These are phyloP conservation scores for Steinernema feltiae DNA, from an alignment of 1,140 invertebrate species.

Conservation along the genomic window DNA sequence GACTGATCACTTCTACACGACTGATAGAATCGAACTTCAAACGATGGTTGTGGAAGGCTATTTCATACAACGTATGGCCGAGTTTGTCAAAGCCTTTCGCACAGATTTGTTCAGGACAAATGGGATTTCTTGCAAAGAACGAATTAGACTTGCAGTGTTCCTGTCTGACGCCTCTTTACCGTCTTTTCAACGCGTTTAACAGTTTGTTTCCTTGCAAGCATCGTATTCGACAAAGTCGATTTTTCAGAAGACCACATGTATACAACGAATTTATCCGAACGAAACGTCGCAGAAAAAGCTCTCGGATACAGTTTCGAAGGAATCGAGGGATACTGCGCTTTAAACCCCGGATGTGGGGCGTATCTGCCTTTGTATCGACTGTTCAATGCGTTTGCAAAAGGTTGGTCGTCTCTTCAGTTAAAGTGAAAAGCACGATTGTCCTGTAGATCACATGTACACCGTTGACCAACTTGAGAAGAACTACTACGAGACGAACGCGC, in stretches of 20 bases:
- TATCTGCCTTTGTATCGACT: constrained; percentile 51
- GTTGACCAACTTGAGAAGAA: constrained; percentile 41
- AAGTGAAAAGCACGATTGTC: not conserved
- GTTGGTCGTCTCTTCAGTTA: constrained; percentile 29
- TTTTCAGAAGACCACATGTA: constrained; percentile 49
- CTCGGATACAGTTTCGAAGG: constrained; percentile 45
- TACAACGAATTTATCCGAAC: constrained; percentile 42
- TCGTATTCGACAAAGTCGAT: too few relatives aligned
- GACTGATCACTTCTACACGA: constrained; percentile 50
- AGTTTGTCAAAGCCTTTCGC: not conserved
- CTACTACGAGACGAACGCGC: constrained; percentile 44
- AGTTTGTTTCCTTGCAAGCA: constrained; percentile 14
- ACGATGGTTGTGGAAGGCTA: constrained; percentile 41
- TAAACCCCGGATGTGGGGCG: constrained; percentile 49
- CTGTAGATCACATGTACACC: constrained; percentile 46
- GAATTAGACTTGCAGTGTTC: constrained; percentile 38
- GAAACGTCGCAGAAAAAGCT: constrained; percentile 39
- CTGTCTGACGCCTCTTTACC: constrained; percentile 42
- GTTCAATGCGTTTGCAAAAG: constrained; percentile 47
- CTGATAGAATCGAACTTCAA: constrained; percentile 43
- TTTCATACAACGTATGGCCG: constrained; percentile 37
- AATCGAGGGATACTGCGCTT: constrained; percentile 46
- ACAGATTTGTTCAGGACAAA: constrained; percentile 33
- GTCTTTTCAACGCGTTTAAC: constrained; percentile 33
- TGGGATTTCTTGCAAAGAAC: constrained; percentile 43